Base-by-base conservation (phyloP, 2,113 vertebrate genomes). In the Cranoglanis bouderius region DNA sequence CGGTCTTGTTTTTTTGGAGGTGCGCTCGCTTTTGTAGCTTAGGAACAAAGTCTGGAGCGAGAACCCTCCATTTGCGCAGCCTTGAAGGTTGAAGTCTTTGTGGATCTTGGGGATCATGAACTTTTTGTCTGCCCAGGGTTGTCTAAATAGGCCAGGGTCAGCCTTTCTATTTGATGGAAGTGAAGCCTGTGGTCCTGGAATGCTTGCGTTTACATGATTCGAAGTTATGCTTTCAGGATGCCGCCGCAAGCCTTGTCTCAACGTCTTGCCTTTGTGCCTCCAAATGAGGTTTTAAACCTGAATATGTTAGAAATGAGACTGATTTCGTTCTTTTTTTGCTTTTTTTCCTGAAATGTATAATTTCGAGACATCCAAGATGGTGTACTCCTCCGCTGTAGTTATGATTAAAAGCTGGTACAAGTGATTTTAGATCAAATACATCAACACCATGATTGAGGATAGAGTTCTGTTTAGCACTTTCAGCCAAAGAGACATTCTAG, bases 401-500 rank as follows among this genome's bases (percentile, higher is more conserved):
- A 40, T n/a, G 49, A 59, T 78, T 49, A 29, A 43, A 35, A 29
- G 51, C 9, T 55, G 49, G 84, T 86, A 86, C 26, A 19, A 86
- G 70, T 81, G 43, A 93, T 57, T 87, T 10, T 78, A 90, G 89
- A 85, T 93, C 91, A 6, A 59, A 43, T 87, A 85, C 86, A 86
- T 94, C 92, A 91, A 91, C 91, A 91, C 89, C 40, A 82, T 91
- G 92, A 94, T 93, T 92, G 55, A 90, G 94, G 57, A 55, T 55
- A 65, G 82, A 88, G 93, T 93, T 90, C 88, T 94, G 91, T 93
- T 94, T 93, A 94, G 88, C 65, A 70, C 91, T 70, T 10, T 63
- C 78, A 87, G 87, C 90, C 88, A 90, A 88, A 88, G 90, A 92
- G 92, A 93, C 90, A 91, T 91, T 88, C 80, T 49, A 87, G 77